Base-by-base conservation (phyloP, 2,113 vertebrate species). In the Leptobrachium leishanense region DNA sequence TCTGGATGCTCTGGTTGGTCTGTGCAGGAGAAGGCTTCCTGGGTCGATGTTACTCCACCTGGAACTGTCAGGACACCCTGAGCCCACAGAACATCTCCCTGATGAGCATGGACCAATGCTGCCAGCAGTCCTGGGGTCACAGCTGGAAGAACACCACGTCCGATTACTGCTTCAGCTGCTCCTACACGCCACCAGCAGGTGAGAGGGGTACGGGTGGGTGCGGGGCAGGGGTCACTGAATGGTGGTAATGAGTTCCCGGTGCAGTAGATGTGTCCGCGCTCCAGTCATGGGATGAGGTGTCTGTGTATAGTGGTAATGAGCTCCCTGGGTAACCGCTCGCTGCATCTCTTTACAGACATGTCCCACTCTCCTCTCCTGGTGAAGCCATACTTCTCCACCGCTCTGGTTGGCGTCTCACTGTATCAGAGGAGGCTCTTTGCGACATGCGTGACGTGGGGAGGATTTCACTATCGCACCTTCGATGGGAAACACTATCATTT, bases 401-500 rank as follows among this genome's bases (percentile, higher is more conserved):
- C 88, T 12, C 81, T 91, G 11, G 75, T 88, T 5, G 86, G 91
- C 2, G 77, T 71, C 39, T 41, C 84, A 54, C 82, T 88, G 11
- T 83, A 82, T 63, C 84, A 31, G 62, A 86, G 83, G 8, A 89
- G 81, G 15, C 87, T 88, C n/a, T 91, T 86, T 0, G 92, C 92
- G 83, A 90, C 92, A 13, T 98, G 97, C 71, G 75, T 90, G 84
- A 85, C 92, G 69, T 98, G 96, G 96, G 94, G 94, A 0, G 92
- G 95, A n/a, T 89, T 92, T 20, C 94, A 93, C 53, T 96, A 92
- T 83, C 93, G 91, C 53, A 94, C 91, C 64, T 98, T 98, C 20
- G 96, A 97, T 0, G 91, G 92, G 44, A 91, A 78, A 44, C 96
- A 98, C 85, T 97, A 95, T 77, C 88, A 90, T 84, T 94, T 97